Evolutionary conservation across 1,140 invertebrate species (phyloP).

Genomic region (Oedothorax gibbosus): DNA sequence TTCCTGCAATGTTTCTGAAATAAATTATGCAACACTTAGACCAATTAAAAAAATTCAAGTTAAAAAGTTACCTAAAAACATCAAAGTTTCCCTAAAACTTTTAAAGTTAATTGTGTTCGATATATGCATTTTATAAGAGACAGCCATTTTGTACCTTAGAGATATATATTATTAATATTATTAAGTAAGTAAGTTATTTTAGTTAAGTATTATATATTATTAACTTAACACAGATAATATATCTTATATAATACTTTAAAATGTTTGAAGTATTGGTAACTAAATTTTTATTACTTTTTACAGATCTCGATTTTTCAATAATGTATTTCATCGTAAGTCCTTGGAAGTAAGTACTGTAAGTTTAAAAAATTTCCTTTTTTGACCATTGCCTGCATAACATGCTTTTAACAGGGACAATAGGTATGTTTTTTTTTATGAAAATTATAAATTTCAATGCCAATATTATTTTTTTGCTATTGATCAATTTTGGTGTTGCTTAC

Average conservation of each 20-base stretch:
- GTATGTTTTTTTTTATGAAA: neutral
- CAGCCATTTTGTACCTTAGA: neutral
- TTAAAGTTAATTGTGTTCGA: neutral
- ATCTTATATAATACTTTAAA: neutral
- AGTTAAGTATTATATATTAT: no score
- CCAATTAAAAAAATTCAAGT: no score
- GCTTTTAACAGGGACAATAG: neutral
- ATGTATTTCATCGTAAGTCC: slow-evolving; percentile 14
- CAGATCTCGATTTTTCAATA: slow-evolving; percentile 1
- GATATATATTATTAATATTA: no score
- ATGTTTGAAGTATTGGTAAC: neutral
- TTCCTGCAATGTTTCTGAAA: no score
- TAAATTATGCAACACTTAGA: no score
- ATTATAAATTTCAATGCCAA: neutral
- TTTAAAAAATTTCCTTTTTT: slow-evolving; percentile 28
- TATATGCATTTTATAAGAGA: neutral
- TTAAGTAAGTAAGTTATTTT: no score
- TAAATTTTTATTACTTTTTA: slow-evolving; percentile 14
- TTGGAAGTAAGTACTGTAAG: slow-evolving; percentile 58
- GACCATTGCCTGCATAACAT: neutral
- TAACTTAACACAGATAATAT: neutral
- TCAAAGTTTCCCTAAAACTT: no score
- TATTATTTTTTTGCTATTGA: neutral
- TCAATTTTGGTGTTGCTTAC: neutral
- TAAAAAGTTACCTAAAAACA: no score